These are phyloP conservation scores for Anastatus disparis DNA, from an alignment of 1,140 invertebrate species.

Conservation along the genomic window DNA sequence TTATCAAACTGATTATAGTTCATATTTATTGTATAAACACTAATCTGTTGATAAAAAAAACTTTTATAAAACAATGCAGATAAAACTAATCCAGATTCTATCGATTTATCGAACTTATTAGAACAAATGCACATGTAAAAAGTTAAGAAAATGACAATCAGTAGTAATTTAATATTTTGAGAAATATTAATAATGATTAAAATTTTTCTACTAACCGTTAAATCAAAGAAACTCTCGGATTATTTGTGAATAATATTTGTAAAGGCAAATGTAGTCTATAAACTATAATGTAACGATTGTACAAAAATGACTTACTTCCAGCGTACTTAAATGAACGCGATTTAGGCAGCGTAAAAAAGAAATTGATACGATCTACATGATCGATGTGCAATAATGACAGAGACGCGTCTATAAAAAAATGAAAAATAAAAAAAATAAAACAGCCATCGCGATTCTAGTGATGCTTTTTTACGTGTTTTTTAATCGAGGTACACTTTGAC, in stretches of 20 bases:
- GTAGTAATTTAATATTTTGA: no score
- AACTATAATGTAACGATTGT: constrained; percentile 21
- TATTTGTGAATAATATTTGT: not conserved
- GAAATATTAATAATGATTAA: no score
- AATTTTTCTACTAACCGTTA: no score
- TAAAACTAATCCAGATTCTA: no score
- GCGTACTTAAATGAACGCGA: constrained; percentile 19
- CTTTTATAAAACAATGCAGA: no score
- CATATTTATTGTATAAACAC: no score
- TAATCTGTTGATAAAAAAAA: no score
- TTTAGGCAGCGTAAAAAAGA: not conserved
- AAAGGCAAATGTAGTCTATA: not conserved
- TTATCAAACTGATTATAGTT: no score
- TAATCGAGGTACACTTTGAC: not conserved
- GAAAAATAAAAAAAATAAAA: no score
- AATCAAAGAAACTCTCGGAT: not conserved
- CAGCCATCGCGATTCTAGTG: constrained; percentile 3
- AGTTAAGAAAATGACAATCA: no score
- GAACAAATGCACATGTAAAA: no score
- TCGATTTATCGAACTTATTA: no score
- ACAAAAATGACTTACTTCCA: constrained; percentile 33
- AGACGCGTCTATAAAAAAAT: constrained; percentile 22
- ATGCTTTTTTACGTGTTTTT: constrained; percentile 6
- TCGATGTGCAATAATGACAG: constrained; percentile 61
- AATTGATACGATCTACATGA: constrained; percentile 32